These are phyloP conservation scores for Phasianus colchicus DNA, from an alignment of 2,113 vertebrate genomes.

Conservation along the genomic window DNA sequence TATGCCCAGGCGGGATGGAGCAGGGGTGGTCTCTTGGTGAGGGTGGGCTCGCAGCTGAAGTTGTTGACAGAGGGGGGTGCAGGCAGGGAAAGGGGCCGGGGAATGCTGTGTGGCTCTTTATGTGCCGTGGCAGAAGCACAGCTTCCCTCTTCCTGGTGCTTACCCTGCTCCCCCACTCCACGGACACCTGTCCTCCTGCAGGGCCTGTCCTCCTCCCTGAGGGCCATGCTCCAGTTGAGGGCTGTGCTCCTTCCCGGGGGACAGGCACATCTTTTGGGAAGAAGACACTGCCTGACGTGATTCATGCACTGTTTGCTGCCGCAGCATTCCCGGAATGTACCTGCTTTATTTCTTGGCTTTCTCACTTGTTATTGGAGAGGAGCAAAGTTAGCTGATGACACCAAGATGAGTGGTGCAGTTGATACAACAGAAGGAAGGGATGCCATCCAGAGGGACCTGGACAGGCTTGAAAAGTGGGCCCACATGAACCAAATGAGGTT, in stretches of 20 bases:
- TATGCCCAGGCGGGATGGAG: neutral
- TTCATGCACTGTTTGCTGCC: conserved; percentile 26
- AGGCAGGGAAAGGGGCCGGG: no score
- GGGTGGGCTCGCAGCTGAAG: neutral
- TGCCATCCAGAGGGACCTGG: no score
- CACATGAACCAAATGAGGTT: no score
- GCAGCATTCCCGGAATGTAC: neutral
- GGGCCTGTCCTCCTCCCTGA: neutral
- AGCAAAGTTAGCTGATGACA: neutral
- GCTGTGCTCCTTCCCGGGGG: neutral
- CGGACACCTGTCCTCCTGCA: neutral
- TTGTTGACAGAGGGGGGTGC: neutral
- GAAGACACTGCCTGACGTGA: fast-evolving
- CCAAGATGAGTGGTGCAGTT: no score
- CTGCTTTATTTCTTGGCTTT: conserved; percentile 61
- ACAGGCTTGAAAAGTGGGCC: no score
- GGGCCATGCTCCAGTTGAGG: neutral
- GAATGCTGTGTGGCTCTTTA: fast-evolving
- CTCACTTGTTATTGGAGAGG: neutral
- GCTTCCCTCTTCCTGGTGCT: neutral
- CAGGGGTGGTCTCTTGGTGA: neutral
- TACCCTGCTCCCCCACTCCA: neutral
- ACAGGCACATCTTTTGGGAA: fast-evolving
- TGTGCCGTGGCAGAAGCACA: neutral
- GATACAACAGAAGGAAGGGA: no score